Conservation (phyloP, 2,113 vertebrate genomes). For the Astur gentilis region DNA sequence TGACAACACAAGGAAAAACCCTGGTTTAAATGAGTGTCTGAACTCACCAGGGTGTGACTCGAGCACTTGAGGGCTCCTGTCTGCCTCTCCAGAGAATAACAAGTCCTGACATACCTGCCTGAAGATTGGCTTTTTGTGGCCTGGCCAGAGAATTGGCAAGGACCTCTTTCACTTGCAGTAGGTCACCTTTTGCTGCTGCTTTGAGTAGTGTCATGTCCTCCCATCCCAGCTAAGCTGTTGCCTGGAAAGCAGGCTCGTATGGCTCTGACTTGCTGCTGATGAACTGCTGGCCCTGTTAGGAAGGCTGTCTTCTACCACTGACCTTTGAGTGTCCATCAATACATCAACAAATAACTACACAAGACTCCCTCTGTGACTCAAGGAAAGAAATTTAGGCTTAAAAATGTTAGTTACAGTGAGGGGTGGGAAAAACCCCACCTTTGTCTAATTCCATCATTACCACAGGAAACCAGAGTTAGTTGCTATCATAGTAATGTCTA, state of each 20-base stretch:
- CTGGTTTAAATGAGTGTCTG: not conserved
- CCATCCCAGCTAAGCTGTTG: not conserved
- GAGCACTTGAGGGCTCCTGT: not conserved
- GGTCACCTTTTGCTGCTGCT: not conserved
- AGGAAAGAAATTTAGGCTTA: not conserved
- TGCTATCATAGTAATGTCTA: not conserved
- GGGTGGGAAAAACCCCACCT: fast-evolving
- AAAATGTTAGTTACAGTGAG: not conserved
- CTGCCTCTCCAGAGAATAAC: not conserved
- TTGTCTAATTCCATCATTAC: not conserved
- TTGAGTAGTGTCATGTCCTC: not conserved
- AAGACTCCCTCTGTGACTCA: not conserved
- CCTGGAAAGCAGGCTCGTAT: not conserved
- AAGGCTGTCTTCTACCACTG: not conserved
- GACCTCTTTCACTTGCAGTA: not conserved
- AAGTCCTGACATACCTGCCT: not conserved
- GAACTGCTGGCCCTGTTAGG: not conserved
- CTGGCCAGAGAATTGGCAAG: not conserved
- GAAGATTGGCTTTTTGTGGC: not conserved
- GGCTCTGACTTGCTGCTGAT: not conserved
- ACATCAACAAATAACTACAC: not conserved
- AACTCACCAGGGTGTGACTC: not conserved
- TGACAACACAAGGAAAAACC: not conserved
- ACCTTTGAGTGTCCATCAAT: not conserved
- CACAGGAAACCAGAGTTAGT: not conserved